Evolutionary conservation across 2,888 invertebrate genomes (phyloP), one percentile per base, ranked within the genome.

Genomic region (Hydrotaea cyrtoneurina): DNA sequence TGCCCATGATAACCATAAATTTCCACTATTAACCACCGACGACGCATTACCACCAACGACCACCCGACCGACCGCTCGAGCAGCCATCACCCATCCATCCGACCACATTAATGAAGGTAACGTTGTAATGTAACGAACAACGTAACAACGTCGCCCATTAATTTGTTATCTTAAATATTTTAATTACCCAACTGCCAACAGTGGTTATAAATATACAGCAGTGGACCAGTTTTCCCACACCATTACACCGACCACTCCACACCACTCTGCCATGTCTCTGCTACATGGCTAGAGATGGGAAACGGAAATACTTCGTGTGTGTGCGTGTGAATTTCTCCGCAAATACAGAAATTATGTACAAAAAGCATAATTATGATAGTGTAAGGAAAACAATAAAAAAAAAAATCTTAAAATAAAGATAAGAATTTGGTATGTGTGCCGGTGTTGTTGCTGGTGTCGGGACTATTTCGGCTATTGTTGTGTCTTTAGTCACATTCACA

Each of bases 81-180:
- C 50, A 50, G n/a, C 4, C 50, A 50, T 31, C 31, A 31, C 7
- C 7, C 31, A 31, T 31, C 31, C 31, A 31, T 31, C 31, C 26
- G 21, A 13, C 57, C 39, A 4, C n/a, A 15, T 26, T 50, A 72
- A 72, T 55, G 72, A 26, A 72, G 55, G 53, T 72, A 50, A 72
- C 19, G 17, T 31, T 31, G 31, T 31, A n/a, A n/a, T n/a, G n/a
- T n/a, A 36, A 36, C 8, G 36, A 36, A 31, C 53, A 43, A 26
- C 23, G 19, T 46, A 66, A n/a, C 57, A 57, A 57, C 36, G n/a
- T 64, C 19, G 74, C n/a, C 76, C 75, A 84, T 78, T 78, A 78
- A 84, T 73, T 81, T 84, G 78, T 81, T 84, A 84, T 84, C 84
- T 80, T 59, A 19, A 72, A 73, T 59, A 78, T 78, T 84, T 84